A percentile compares a stretch with the other conserved stretches of the same genome.
These are phyloP conservation scores for Choristoneura rosaceana DNA, from an alignment of 2,888 invertebrate species.

Conservation along the genomic window DNA sequence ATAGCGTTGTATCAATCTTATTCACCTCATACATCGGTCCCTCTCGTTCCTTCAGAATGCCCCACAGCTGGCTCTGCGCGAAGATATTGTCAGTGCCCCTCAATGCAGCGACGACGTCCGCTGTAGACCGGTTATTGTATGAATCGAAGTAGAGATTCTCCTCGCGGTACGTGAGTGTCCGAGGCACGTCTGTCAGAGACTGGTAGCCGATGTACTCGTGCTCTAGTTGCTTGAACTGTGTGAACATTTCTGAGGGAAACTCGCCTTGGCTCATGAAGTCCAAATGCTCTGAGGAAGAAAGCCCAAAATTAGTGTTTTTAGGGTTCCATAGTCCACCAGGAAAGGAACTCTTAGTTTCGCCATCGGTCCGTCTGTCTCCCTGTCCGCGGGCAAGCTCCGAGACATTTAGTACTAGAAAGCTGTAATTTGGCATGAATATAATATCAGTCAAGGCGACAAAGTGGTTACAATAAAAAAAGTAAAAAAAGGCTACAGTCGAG, in stretches of 20 bases:
- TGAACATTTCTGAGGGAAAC: slow-evolving; percentile 89
- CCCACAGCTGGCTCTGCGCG: slow-evolving; percentile 93
- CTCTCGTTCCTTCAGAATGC: slow-evolving; percentile 92
- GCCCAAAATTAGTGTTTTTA: neutral
- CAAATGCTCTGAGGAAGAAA: slow-evolving; percentile 90
- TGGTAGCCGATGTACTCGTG: slow-evolving; percentile 98
- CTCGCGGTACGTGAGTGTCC: slow-evolving; percentile 90
- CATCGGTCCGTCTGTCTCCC: no score
- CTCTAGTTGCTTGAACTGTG: slow-evolving; percentile 94
- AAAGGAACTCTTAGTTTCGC: no score
- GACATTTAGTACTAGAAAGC: no score
- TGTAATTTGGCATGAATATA: no score
- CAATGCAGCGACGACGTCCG: slow-evolving; percentile 91
- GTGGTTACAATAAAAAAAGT: no score
- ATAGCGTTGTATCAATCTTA: neutral
- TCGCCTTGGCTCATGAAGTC: slow-evolving; percentile 97
- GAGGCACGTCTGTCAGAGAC: slow-evolving; percentile 97
- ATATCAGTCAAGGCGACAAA: no score
- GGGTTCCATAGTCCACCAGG: no score
- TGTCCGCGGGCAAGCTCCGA: no score
- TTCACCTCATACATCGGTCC: slow-evolving; percentile 90
- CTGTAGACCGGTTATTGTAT: slow-evolving; percentile 87
- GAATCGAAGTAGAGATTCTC: slow-evolving; percentile 84
- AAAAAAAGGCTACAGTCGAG: no score
- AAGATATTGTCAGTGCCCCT: slow-evolving; percentile 89